Base-by-base conservation (phyloP, 2,113 vertebrate genomes). In the Pollimyrus isidori region DNA sequence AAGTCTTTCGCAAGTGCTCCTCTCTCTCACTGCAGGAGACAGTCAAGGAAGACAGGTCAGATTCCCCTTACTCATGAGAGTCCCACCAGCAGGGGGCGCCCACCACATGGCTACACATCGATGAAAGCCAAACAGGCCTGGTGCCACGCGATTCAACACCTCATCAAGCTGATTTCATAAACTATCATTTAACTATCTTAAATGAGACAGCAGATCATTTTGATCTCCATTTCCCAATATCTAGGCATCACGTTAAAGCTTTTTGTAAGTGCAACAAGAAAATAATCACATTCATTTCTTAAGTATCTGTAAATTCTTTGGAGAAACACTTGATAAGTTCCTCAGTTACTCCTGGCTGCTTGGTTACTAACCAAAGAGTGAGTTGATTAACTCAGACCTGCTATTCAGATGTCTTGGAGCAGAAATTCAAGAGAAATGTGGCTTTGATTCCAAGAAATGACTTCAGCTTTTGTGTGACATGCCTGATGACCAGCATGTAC, bases 1-100 rank as follows among this genome's bases (percentile, higher is more conserved):
- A 89, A 87, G 94, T 93, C 45, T 93, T 93, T 87, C 93, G 94
- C 87, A 95, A 92, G 48, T 93, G 93, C 3, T 96, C 95, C 30
- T 94, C 94, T 89, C 85, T 90, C 76, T 95, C 93, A 7, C 95
- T 95, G 92, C 84, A 52, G 48, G 19, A 91, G 89, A 86, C 19
- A 88, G 52, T 84, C 13, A 52, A 21, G 82, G 39, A 52, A 39
- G 62, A 84, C 19, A 17, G 17, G 52, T 88, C n/a, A 85, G 69
- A 21, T 88, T 88, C 35, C 69, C 69, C 21, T 19, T 76, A 76
- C 88, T 80, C 88, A 46, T 26, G 48, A 39, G 58, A 4, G 39
- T 83, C 39, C 88, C 17, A 49, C 13, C 23, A 85, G 58, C 35
- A 86, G 76, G 11, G 45, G 62, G 42, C 30, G n/a, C 65, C 13